Percentiles rank a stretch among this genome's conserved stretches.
phyloP scores from a whole-genome alignment of 2,797 vertebrate genomes.

The Sebastes matsubarae region DNA sequence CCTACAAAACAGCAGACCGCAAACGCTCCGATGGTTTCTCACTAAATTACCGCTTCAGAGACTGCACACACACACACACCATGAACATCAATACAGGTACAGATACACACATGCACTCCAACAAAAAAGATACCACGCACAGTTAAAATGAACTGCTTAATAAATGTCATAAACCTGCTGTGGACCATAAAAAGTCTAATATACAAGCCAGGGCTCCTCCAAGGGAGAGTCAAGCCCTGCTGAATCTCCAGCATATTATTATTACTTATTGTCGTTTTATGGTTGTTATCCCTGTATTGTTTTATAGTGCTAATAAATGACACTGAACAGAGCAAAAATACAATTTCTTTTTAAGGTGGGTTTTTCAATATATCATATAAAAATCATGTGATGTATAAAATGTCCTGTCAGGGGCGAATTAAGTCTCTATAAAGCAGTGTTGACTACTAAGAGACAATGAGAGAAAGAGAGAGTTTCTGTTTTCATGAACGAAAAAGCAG shows the following conservation, averaged over 20 bases:
- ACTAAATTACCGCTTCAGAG: slow-evolving; percentile 34
- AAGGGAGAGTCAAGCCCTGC: not conserved
- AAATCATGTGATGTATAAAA: not conserved
- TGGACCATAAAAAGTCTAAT: slow-evolving; percentile 26
- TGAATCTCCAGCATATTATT: slow-evolving; percentile 15
- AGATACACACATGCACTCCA: not conserved
- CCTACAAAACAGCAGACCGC: slow-evolving; percentile 4
- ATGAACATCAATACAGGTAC: not conserved
- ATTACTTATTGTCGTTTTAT: slow-evolving; percentile 13
- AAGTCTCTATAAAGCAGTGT: not conserved
- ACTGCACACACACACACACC: not conserved
- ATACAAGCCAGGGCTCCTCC: not conserved
- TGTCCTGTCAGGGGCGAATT: not conserved
- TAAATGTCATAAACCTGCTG: slow-evolving; percentile 42
- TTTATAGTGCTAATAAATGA: slow-evolving; percentile 11
- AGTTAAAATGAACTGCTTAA: slow-evolving; percentile 31
- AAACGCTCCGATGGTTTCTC: slow-evolving; percentile 35
- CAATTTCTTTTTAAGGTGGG: not conserved
- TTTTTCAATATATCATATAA: slow-evolving; percentile 1
- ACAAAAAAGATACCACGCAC: not conserved
- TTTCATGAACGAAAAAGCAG: slow-evolving; percentile 17
- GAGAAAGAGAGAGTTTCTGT: not conserved
- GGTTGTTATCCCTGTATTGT: not conserved
- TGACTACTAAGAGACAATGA: not conserved
- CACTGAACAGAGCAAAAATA: not conserved